These are phyloP conservation scores for Phyto melanocephala DNA, from an alignment of 2,888 invertebrate species.

Conservation along the genomic window DNA sequence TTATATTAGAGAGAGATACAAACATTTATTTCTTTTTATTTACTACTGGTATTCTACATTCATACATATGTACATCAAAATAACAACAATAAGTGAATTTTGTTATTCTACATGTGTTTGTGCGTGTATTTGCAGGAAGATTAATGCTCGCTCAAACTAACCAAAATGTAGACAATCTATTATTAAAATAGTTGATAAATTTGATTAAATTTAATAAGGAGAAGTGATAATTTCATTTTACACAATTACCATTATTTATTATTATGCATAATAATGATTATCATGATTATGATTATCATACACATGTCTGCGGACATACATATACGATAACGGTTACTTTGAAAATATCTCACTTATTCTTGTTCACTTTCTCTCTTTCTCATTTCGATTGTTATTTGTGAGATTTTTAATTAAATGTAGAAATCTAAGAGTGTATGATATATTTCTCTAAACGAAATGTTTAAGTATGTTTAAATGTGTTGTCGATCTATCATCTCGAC, in stretches of 20 bases:
- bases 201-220: slow-evolving; percentile 55
- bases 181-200: slow-evolving; percentile 40
- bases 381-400: background rate
- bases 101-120: background rate
- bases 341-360: background rate
- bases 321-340: background rate
- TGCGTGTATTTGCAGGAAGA: background rate
- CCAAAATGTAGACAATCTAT: slow-evolving; percentile 28
- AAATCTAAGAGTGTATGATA: no score
- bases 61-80: background rate
- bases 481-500: background rate
- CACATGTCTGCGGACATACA: background rate
- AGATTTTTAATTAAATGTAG: background rate
- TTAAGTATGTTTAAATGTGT: background rate
- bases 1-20: slow-evolving; percentile 46
- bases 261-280: background rate
- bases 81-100: slow-evolving; percentile 1
- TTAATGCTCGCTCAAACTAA: slow-evolving; percentile 14
- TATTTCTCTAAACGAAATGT: background rate
- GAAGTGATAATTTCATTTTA: slow-evolving; percentile 55
- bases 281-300: slow-evolving; percentile 3
- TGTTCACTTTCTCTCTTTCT: background rate
- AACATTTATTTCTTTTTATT: no score
- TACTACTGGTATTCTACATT: background rate
- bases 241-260: slow-evolving; percentile 21